phyloP scores from a whole-genome alignment of 2,797 vertebrate genomes.

The Rhinatrema bivittatum region DNA sequence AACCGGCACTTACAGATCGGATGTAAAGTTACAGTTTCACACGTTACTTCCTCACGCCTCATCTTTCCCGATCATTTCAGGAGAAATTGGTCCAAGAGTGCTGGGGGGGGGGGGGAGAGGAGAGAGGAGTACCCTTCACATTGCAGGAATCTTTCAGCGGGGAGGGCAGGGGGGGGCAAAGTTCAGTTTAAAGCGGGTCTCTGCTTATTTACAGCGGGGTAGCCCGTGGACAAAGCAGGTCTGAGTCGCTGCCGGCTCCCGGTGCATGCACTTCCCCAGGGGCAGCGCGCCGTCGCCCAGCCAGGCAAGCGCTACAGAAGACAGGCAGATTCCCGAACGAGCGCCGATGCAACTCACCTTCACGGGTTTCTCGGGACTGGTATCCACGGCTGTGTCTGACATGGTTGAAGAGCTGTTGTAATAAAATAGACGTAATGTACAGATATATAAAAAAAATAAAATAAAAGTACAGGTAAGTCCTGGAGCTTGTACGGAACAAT shows the following conservation, averaged over 20 bases:
- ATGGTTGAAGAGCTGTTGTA: slow-evolving; percentile 41
- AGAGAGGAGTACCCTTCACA: too few species aligned
- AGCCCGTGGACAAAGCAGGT: neutral
- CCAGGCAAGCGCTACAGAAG: neutral
- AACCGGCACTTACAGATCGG: neutral
- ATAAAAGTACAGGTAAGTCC: neutral
- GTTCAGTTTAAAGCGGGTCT: too few species aligned
- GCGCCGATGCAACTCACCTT: slow-evolving; percentile 44
- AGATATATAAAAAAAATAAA: neutral
- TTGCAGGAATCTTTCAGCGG: too few species aligned
- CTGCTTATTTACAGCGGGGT: neutral
- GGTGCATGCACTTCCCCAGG: neutral
- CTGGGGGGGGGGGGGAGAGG: too few species aligned
- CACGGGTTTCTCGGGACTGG: slow-evolving; percentile 58
- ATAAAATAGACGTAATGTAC: slow-evolving; percentile 3
- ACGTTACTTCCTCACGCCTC: too few species aligned
- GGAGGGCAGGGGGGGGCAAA: too few species aligned
- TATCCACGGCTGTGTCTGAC: slow-evolving; percentile 62
- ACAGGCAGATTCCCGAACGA: slow-evolving; percentile 5
- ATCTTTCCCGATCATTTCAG: too few species aligned
- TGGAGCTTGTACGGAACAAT: slow-evolving; percentile 46
- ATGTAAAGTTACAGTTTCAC: too few species aligned
- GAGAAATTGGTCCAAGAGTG: too few species aligned
- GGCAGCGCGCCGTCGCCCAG: neutral
- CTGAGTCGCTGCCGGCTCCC: too few species aligned